Percentiles rank a stretch among this genome's conserved stretches.
These are phyloP conservation scores for Dromas ardeola DNA, from an alignment of 2,113 vertebrate species.

Conservation along the genomic window DNA sequence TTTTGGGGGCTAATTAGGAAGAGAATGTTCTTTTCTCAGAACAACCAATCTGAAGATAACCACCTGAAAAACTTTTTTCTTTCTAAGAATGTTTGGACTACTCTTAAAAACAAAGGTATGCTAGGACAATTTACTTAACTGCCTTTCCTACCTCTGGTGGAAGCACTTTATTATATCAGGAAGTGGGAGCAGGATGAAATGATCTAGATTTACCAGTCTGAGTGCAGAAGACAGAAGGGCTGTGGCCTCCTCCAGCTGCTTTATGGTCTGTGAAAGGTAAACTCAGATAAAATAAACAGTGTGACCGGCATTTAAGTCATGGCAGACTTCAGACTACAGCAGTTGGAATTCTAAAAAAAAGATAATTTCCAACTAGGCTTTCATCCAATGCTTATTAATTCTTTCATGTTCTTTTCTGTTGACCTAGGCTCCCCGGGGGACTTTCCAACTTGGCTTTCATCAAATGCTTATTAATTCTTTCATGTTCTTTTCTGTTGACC, in stretches of 20 bases:
- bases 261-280: not conserved
- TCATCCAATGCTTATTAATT: not conserved
- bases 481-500: not conserved
- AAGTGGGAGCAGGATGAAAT: not conserved
- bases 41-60: not conserved
- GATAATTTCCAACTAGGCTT: not conserved
- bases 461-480: not conserved
- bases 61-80: not conserved
- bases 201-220: not conserved
- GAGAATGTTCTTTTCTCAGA: not conserved
- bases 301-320: not conserved
- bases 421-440: not conserved
- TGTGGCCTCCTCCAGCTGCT: not conserved
- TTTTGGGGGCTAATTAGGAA: not conserved
- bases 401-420: not conserved
- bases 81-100: not conserved
- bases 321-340: not conserved
- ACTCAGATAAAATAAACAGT: not conserved
- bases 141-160: not conserved
- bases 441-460: not conserved
- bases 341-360: not conserved
- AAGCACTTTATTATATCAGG: not conserved
- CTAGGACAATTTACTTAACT: not conserved
- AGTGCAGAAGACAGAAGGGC: not conserved
- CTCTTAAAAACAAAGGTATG: not conserved